Conservation (phyloP, 2,888 invertebrate genomes). For the Drosophila leonis region DNA sequence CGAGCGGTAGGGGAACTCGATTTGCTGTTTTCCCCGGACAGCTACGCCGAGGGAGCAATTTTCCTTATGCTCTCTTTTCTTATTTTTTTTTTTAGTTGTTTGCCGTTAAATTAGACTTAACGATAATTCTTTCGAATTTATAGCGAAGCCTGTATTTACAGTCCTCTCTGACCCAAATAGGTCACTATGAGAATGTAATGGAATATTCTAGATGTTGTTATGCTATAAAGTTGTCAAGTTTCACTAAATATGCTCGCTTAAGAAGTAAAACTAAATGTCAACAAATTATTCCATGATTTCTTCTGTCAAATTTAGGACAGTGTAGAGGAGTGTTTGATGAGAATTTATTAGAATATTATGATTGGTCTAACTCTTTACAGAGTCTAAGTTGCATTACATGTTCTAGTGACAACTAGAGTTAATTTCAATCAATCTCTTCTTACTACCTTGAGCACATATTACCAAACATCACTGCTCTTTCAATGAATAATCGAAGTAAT, state of each 20-base stretch:
- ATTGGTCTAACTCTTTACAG: not conserved
- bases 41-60: constrained; percentile 54
- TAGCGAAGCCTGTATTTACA: constrained; percentile 6
- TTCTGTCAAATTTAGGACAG: not conserved
- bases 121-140: constrained; percentile 43
- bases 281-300: not conserved
- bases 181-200: not conserved
- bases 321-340: not conserved
- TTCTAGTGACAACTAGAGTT: too few relatives aligned
- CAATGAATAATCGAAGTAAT: too few relatives aligned
- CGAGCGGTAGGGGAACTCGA: not conserved
- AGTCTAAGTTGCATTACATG: too few relatives aligned
- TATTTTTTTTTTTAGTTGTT: constrained; percentile 32
- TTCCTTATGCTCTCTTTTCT: constrained; percentile 29
- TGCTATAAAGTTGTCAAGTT: not conserved
- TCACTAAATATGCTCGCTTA: too few relatives aligned
- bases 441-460: not conserved
- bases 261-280: too few relatives aligned
- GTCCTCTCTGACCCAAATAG: not conserved
- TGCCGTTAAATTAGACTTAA: constrained; percentile 63
- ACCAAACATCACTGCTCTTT: too few relatives aligned
- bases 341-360: not conserved
- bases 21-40: constrained; percentile 46
- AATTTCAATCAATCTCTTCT: not conserved
- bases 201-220: not conserved